Percentiles rank a stretch among this genome's conserved stretches.
Conservation (phyloP, 2,888 invertebrate genomes). For the Arrhopalites spinosus region DNA sequence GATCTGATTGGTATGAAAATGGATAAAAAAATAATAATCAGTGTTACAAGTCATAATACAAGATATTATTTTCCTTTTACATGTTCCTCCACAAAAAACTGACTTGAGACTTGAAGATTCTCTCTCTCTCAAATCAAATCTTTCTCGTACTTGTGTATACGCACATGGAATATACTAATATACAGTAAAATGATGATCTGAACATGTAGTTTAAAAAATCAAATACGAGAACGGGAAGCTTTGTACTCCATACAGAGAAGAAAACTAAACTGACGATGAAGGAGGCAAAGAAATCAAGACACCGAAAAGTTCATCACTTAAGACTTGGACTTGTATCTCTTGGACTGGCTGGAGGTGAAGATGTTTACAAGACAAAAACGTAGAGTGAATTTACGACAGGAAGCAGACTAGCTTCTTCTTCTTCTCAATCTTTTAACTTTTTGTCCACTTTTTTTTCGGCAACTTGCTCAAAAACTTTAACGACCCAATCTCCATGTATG, state of each 20-base stretch:
- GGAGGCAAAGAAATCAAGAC: not conserved
- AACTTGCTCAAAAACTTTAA: slow-evolving; percentile 29
- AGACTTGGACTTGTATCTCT: too few species aligned
- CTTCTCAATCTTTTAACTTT: not conserved
- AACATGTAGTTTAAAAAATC: too few species aligned
- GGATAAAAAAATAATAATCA: not conserved
- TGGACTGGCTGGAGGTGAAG: slow-evolving; percentile 26
- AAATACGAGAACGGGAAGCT: not conserved
- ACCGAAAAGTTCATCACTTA: slow-evolving; percentile 21
- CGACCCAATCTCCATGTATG: slow-evolving; percentile 28
- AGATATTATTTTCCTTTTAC: too few species aligned
- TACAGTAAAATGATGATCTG: too few species aligned
- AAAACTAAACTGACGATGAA: not conserved
- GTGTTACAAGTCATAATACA: too few species aligned
- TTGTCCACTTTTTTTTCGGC: slow-evolving; percentile 19
- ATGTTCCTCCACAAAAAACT: too few species aligned
- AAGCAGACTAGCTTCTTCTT: slow-evolving; percentile 11
- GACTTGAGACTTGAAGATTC: too few species aligned
- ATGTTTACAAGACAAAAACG: not conserved
- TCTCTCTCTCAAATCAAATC: too few species aligned
- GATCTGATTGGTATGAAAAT: slow-evolving; percentile 13
- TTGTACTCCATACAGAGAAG: too few species aligned
- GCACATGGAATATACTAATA: too few species aligned
- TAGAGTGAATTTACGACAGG: slow-evolving; percentile 26
- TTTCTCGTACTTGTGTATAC: too few species aligned